Conservation (phyloP, 2,888 invertebrate species). For the Zelleria hepariella region DNA sequence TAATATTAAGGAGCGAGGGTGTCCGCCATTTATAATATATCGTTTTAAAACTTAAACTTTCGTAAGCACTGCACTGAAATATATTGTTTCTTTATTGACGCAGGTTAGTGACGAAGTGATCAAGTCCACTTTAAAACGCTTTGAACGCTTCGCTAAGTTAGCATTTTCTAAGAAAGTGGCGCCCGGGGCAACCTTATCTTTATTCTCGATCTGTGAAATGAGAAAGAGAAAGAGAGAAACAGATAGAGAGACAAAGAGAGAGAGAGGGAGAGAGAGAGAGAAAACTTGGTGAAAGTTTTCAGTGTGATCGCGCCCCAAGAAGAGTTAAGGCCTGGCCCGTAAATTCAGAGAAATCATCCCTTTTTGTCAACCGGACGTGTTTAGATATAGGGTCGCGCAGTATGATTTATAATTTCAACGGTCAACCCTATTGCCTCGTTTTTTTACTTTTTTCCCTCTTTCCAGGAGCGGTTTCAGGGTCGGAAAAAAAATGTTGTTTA, state of each 20-base stretch:
- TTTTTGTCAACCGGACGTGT: constrained; percentile 65
- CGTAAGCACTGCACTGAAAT: too few relatives aligned
- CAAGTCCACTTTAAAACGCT: too few relatives aligned
- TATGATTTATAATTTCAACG: constrained; percentile 60
- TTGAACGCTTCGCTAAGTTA: too few relatives aligned
- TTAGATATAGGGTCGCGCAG: constrained; percentile 35
- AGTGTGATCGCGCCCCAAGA: constrained; percentile 2
- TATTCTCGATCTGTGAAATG: too few relatives aligned
- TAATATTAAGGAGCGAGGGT: too few relatives aligned
- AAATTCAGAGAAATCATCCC: constrained; percentile 59
- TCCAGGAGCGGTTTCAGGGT: background rate
- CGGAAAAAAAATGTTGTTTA: background rate
- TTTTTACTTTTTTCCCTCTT: background rate
- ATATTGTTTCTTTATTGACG: too few relatives aligned
- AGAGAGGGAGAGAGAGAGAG: background rate
- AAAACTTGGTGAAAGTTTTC: background rate
- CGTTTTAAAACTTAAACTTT: too few relatives aligned
- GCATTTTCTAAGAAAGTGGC: too few relatives aligned
- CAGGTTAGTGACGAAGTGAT: too few relatives aligned
- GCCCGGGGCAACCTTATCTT: too few relatives aligned
- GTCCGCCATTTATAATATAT: too few relatives aligned
- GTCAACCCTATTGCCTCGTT: constrained; percentile 12
- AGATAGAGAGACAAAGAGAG: background rate
- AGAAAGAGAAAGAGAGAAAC: background rate
- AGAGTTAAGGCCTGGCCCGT: constrained; percentile 26